Conservation (phyloP, 2,113 vertebrate genomes). For the Phylloscopus trochilus region DNA sequence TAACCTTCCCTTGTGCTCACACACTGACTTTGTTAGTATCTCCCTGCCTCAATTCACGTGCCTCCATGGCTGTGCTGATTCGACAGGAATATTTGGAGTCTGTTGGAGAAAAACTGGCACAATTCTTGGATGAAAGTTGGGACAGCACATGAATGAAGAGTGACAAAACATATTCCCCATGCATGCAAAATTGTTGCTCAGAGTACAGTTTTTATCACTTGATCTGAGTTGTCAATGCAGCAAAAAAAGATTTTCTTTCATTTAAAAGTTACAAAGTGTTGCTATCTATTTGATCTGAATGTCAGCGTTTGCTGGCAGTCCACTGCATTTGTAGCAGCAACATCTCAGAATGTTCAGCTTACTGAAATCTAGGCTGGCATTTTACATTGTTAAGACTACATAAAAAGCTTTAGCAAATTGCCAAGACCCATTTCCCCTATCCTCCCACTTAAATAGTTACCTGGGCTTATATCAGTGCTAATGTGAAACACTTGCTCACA, state of each 20-base stretch:
- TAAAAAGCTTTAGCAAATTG: slow-evolving; percentile 25
- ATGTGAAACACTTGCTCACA: slow-evolving; percentile 48
- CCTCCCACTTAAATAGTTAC: slow-evolving; percentile 10
- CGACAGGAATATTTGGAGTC: background rate
- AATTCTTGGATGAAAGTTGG: background rate
- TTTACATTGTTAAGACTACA: slow-evolving; percentile 28
- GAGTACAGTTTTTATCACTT: background rate
- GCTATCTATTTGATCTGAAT: background rate
- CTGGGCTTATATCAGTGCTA: slow-evolving; percentile 33
- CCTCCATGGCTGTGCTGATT: background rate
- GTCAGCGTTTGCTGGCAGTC: background rate
- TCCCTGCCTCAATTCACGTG: background rate
- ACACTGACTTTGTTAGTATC: background rate
- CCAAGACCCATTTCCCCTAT: background rate
- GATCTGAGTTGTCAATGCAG: background rate
- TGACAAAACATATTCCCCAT: background rate
- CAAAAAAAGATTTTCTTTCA: background rate
- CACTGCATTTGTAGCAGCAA: background rate
- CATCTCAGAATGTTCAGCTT: background rate
- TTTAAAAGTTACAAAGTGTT: background rate
- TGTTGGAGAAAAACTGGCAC: background rate
- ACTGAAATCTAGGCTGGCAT: slow-evolving; percentile 33
- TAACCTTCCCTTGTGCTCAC: background rate
- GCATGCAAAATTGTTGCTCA: background rate
- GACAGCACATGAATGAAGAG: background rate